Evolutionary conservation across 2,113 vertebrate species (phyloP).

Genomic region (Oreochromis spilurus): DNA sequence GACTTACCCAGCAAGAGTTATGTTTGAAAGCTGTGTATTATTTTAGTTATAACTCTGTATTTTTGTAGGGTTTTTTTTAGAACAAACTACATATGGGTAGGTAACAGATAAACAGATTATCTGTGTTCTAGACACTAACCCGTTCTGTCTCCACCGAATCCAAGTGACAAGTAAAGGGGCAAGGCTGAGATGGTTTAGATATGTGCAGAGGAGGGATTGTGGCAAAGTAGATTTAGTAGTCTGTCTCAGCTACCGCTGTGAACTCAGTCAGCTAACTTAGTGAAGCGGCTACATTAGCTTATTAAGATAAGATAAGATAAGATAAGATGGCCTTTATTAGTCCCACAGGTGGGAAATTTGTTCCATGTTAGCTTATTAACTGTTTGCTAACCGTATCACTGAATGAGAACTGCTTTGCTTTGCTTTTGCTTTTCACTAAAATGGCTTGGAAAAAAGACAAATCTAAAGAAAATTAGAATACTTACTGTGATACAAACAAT

Average conservation of each 20-base stretch:
- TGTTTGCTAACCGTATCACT: neutral
- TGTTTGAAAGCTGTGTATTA: neutral
- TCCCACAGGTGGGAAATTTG: too few species aligned
- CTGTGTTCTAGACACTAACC: neutral
- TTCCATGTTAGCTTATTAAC: neutral
- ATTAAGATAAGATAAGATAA: too few species aligned
- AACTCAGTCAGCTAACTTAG: neutral
- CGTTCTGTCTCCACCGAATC: rapidly evolving
- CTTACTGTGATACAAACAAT: neutral
- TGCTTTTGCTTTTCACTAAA: neutral
- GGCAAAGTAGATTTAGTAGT: neutral
- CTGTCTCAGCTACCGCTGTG: neutral
- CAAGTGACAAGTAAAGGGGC: neutral
- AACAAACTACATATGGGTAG: neutral
- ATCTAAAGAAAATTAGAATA: neutral
- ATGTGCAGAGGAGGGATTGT: neutral
- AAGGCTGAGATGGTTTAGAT: neutral
- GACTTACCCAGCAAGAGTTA: neutral
- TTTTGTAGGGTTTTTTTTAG: neutral
- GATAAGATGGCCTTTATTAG: too few species aligned
- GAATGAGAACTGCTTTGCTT: neutral
- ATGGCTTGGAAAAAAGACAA: neutral
- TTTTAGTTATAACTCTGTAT: neutral
- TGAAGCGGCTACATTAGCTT: neutral
- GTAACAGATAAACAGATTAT: neutral